A percentile compares a stretch with the other conserved stretches of the same genome.
Evolutionary conservation across 2,797 vertebrate genomes (phyloP).

Genomic region (Oreonectes daqikongensis): DNA sequence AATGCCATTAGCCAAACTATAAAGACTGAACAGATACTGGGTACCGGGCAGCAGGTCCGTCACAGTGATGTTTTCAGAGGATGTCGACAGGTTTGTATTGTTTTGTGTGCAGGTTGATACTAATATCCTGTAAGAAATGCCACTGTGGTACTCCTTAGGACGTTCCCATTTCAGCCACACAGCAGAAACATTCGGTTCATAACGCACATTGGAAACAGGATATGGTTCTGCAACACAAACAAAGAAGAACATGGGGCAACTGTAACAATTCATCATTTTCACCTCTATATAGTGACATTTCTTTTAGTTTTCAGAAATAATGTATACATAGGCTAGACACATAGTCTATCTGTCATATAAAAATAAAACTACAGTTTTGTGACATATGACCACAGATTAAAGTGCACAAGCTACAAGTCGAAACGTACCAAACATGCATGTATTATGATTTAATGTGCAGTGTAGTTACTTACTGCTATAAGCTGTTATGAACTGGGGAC

Average conservation of each 20-base stretch:
- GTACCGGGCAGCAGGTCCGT: constrained; percentile 34
- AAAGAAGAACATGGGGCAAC: background rate
- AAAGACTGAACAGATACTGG: constrained; percentile 28
- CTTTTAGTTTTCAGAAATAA: too few species aligned
- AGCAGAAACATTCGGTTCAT: constrained; percentile 8
- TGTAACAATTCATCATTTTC: background rate
- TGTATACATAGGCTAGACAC: background rate
- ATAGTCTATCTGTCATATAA: too few species aligned
- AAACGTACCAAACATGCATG: background rate
- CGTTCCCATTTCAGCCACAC: constrained; percentile 32
- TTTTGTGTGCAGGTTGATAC: constrained; percentile 31
- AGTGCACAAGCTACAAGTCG: background rate
- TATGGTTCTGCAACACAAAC: constrained; percentile 33
- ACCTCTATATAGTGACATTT: too few species aligned
- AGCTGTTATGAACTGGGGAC: constrained; percentile 50
- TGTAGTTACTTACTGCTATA: constrained; percentile 67
- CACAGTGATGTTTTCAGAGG: constrained; percentile 27
- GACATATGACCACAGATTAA: background rate
- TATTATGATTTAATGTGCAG: background rate
- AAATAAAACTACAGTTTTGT: too few species aligned
- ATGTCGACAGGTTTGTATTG: background rate
- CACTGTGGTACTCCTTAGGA: background rate
- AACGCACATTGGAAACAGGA: background rate
- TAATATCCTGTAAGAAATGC: constrained; percentile 31
- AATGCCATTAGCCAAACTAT: constrained; percentile 24